A percentile compares a stretch with the other conserved stretches of the same genome.
phyloP scores from a whole-genome alignment of 2,113 vertebrate genomes.

The Scolopax mira region DNA sequence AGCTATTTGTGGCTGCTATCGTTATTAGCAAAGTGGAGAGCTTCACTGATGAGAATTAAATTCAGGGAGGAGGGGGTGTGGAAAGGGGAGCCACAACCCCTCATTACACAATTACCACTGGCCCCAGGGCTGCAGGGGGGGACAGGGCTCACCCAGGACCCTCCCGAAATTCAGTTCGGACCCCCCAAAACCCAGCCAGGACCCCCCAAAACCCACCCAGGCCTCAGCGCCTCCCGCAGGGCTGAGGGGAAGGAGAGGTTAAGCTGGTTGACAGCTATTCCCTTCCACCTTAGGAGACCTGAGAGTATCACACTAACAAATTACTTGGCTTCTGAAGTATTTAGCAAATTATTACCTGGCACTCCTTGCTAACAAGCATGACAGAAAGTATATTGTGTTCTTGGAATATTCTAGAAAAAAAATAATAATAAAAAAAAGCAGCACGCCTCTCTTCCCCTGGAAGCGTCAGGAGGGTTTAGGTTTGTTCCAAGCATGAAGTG shows the following conservation, averaged over 20 bases:
- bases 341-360: slow-evolving; percentile 59
- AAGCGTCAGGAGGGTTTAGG: not conserved
- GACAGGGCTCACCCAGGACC: too few relatives aligned
- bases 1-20: slow-evolving; percentile 92
- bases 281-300: not conserved
- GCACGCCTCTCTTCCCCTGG: not conserved
- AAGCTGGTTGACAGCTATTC: not conserved
- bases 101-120: slow-evolving; percentile 61
- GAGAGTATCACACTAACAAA: not conserved
- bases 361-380: not conserved
- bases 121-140: not conserved
- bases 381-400: slow-evolving; percentile 4
- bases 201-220: rapidly evolving
- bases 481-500: not conserved
- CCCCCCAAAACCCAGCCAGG: not conserved
- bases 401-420: slow-evolving; percentile 28
- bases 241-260: not conserved
- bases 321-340: slow-evolving; percentile 13
- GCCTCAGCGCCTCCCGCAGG: too few relatives aligned
- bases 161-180: too few relatives aligned
- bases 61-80: slow-evolving; percentile 56
- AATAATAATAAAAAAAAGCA: not conserved
- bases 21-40: slow-evolving; percentile 88
- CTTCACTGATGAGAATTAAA: slow-evolving; percentile 88
- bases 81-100: slow-evolving; percentile 49